phyloP scores from a whole-genome alignment of 2,113 vertebrate genomes.

The Zingel zingel region DNA sequence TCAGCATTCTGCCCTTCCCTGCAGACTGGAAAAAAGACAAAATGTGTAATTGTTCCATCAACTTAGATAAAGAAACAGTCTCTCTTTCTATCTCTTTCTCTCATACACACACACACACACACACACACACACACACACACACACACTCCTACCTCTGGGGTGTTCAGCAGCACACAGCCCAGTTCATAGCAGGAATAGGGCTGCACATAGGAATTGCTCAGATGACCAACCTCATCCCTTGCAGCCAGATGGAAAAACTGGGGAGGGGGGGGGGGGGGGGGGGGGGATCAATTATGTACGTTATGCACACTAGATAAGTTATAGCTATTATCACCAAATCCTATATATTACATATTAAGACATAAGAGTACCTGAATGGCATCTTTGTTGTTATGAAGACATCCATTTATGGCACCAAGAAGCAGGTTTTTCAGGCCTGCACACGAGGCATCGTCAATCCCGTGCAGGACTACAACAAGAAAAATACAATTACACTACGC shows the following conservation, averaged over 20 bases:
- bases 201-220: conserved; percentile 91
- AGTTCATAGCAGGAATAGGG: conserved; percentile 96
- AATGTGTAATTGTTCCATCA: conserved; percentile 23
- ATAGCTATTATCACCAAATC: background rate
- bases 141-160: conserved; percentile 86
- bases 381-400: conserved; percentile 91
- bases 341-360: background rate
- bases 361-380: conserved; percentile 87
- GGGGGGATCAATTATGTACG: too few relatives aligned
- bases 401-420: conserved; percentile 94
- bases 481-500: background rate
- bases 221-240: conserved; percentile 89
- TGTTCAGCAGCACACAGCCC: conserved; percentile 90
- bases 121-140: background rate
- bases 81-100: background rate
- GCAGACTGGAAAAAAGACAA: conserved; percentile 83
- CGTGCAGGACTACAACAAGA: conserved; percentile 86
- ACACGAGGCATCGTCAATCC: conserved; percentile 86
- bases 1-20: conserved; percentile 87
- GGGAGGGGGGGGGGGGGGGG: accelerated
- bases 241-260: conserved; percentile 92
- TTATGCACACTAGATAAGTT: background rate
- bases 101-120: background rate
- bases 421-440: conserved; percentile 92
- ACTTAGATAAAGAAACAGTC: background rate